phyloP scores from a whole-genome alignment of 2,797 vertebrate genomes.

The Lates japonicus region DNA sequence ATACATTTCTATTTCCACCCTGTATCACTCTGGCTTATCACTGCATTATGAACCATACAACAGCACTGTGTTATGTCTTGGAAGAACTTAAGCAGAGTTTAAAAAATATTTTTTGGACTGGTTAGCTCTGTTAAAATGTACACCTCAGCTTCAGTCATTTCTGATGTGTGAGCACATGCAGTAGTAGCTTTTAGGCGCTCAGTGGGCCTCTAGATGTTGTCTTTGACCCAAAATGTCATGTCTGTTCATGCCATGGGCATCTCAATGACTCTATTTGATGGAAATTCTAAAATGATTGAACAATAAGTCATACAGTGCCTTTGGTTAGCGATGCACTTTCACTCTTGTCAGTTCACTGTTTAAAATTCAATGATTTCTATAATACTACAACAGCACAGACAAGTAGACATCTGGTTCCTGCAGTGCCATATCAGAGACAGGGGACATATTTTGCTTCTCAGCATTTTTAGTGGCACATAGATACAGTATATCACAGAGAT shows the following conservation, averaged over 20 bases:
- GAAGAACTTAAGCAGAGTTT: neutral
- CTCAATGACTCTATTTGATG: conserved; percentile 2
- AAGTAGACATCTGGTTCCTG: neutral
- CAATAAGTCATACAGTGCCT: neutral
- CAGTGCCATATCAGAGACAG: neutral
- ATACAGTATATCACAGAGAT: neutral
- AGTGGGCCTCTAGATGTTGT: neutral
- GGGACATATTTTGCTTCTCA: neutral
- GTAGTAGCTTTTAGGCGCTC: neutral
- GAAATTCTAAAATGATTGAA: conserved; percentile 2
- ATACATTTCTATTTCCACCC: neutral
- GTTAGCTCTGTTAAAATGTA: neutral
- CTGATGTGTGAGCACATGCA: conserved; percentile 3
- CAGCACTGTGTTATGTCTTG: conserved; percentile 7
- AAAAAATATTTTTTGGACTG: neutral
- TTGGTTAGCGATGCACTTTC: neutral
- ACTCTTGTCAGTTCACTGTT: neutral
- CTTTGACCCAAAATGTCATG: neutral
- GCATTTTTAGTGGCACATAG: neutral
- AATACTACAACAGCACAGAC: neutral
- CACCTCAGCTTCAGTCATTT: conserved; percentile 2
- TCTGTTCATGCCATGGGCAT: neutral
- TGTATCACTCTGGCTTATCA: conserved; percentile 17
- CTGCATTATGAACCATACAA: neutral
- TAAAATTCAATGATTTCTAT: neutral